phyloP scores from a whole-genome alignment of 2,888 invertebrate species.

The Leptarthrus brevirostris region DNA sequence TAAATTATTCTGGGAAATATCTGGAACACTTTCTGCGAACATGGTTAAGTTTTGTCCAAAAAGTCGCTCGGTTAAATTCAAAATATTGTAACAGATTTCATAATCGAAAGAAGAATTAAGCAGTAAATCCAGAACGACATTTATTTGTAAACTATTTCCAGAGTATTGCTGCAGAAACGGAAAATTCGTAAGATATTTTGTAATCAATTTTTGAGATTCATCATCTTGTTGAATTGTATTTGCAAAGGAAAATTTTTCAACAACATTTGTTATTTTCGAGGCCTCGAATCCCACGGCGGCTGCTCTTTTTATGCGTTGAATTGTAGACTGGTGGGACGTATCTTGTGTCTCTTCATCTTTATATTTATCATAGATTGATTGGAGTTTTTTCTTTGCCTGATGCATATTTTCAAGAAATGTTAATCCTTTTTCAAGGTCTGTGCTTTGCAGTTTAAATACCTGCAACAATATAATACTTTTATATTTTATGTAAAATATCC shows the following conservation, averaged over 20 bases:
- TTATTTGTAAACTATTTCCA: constrained; percentile 60
- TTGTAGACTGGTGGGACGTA: constrained; percentile 52
- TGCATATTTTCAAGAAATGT: constrained; percentile 75
- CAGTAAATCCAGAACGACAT: constrained; percentile 64
- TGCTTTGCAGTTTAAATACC: constrained; percentile 77
- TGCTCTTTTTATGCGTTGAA: constrained; percentile 68
- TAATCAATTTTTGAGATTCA: constrained; percentile 59
- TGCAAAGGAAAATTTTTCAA: constrained; percentile 70
- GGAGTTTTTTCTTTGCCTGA: constrained; percentile 62
- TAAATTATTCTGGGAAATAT: constrained; percentile 3
- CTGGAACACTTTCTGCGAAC: neutral
- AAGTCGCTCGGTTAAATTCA: constrained; percentile 61
- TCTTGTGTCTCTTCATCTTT: constrained; percentile 57
- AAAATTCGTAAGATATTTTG: constrained; percentile 60
- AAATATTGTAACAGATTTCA: constrained; percentile 62
- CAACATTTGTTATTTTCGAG: constrained; percentile 72
- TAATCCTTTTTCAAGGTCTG: constrained; percentile 75
- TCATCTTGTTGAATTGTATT: constrained; percentile 60
- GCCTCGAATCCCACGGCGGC: constrained; percentile 72
- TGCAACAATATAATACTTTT: no score
- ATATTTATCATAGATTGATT: constrained; percentile 62
- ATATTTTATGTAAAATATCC: no score
- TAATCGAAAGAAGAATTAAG: constrained; percentile 63
- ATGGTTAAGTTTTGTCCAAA: constrained; percentile 55
- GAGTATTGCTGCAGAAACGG: constrained; percentile 62